Evolutionary conservation across 1,140 invertebrate genomes (phyloP).

Genomic region (Melipona quadrifasciata): DNA sequence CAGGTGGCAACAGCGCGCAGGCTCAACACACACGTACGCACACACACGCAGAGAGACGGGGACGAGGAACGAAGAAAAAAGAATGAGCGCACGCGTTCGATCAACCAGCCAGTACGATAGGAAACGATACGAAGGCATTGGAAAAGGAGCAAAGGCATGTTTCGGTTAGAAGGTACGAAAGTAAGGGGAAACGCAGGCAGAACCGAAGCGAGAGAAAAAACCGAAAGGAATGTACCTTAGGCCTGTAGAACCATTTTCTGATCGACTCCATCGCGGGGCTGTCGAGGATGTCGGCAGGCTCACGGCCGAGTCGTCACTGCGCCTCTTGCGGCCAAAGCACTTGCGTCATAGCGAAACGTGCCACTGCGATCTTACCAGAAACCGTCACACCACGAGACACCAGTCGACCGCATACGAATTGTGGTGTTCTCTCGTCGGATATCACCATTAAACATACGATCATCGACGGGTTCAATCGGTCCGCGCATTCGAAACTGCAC

Average conservation of each 20-base stretch:
- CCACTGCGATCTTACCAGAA: constrained; percentile 30
- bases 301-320: constrained; percentile 59
- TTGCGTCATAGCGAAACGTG: constrained; percentile 66
- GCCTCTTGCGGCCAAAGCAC: constrained; percentile 48
- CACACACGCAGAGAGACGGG: neutral
- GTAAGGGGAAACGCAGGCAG: neutral
- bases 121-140: neutral
- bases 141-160: neutral
- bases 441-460: constrained; percentile 31
- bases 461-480: constrained; percentile 15
- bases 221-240: constrained; percentile 86
- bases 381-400: constrained; percentile 39
- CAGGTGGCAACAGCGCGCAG: constrained; percentile 64
- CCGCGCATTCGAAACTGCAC: constrained; percentile 43
- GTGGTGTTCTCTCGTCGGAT: constrained; percentile 1
- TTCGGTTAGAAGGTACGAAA: neutral
- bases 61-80: constrained; percentile 35
- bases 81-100: constrained; percentile 57
- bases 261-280: constrained; percentile 89
- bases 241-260: constrained; percentile 95
- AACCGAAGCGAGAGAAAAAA: neutral
- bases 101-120: constrained; percentile 25
- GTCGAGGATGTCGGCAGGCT: constrained; percentile 55
- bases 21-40: constrained; percentile 6
- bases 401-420: constrained; percentile 25